phyloP scores from a whole-genome alignment of 2,888 invertebrate genomes.

The Trachelus troglodyta region DNA sequence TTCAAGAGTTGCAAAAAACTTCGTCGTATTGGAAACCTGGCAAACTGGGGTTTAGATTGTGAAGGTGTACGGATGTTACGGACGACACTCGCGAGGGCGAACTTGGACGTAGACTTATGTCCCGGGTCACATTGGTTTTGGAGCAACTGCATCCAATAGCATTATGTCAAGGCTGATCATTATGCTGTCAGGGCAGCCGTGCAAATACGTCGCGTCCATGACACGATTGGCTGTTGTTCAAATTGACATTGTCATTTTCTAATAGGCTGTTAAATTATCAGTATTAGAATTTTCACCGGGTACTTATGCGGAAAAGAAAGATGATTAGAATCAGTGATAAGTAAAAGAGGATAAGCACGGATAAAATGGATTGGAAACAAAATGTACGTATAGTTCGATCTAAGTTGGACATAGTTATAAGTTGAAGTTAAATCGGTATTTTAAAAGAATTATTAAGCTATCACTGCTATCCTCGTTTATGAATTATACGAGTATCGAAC shows the following conservation, averaged over 20 bases:
- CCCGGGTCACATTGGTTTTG: slow-evolving; percentile 66
- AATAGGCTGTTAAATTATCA: slow-evolving; percentile 46
- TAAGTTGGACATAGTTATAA: neutral
- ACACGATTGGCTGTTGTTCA: slow-evolving; percentile 28
- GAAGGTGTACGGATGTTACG: slow-evolving; percentile 57
- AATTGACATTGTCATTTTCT: slow-evolving; percentile 12
- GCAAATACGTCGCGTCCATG: slow-evolving; percentile 22
- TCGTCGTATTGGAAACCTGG: slow-evolving; percentile 61
- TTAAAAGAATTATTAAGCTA: neutral
- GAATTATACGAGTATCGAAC: neutral
- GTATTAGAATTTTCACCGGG: slow-evolving; percentile 38
- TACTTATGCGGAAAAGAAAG: neutral
- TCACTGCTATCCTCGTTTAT: neutral
- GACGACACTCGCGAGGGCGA: slow-evolving; percentile 53
- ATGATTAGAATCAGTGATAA: neutral
- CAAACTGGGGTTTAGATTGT: slow-evolving; percentile 63
- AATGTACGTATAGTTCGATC: neutral
- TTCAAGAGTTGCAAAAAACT: slow-evolving; percentile 58
- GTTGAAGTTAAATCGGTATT: neutral
- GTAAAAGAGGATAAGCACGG: neutral
- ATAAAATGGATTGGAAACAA: neutral
- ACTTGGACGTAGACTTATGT: slow-evolving; percentile 62
- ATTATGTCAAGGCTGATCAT: neutral
- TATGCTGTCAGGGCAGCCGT: slow-evolving; percentile 15
- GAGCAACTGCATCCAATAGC: slow-evolving; percentile 57